Conservation (phyloP, 2,113 vertebrate genomes). For the Actinemys pallida region DNA sequence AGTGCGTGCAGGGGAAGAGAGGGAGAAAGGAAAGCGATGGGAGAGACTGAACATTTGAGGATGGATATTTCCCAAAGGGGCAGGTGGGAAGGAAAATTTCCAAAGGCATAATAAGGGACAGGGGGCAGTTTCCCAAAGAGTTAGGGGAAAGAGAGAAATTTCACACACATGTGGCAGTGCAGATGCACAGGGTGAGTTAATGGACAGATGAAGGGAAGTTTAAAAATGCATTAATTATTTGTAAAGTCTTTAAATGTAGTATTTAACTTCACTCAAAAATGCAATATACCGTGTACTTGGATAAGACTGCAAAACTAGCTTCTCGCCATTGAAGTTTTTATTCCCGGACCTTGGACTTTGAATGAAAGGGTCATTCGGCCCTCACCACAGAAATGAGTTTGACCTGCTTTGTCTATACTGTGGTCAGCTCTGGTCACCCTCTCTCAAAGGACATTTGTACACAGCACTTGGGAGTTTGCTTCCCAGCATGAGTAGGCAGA, state of each 20-base stretch:
- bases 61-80: neutral
- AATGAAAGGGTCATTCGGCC: neutral
- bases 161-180: neutral
- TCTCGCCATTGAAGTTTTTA: neutral
- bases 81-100: neutral
- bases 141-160: neutral
- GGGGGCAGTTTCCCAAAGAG: neutral
- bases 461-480: neutral
- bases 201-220: neutral
- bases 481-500: neutral
- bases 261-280: neutral
- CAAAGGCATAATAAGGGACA: neutral
- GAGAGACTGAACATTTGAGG: neutral
- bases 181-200: neutral
- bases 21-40: neutral
- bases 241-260: neutral
- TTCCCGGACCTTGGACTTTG: neutral
- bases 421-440: neutral
- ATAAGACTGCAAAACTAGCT: neutral
- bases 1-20: neutral
- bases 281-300: neutral
- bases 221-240: neutral
- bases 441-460: neutral
- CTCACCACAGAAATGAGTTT: neutral
- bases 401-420: neutral